Evolutionary conservation across 2,113 vertebrate species (phyloP), one percentile per base, ranked within the genome.

Genomic region (Smithornis capensis): DNA sequence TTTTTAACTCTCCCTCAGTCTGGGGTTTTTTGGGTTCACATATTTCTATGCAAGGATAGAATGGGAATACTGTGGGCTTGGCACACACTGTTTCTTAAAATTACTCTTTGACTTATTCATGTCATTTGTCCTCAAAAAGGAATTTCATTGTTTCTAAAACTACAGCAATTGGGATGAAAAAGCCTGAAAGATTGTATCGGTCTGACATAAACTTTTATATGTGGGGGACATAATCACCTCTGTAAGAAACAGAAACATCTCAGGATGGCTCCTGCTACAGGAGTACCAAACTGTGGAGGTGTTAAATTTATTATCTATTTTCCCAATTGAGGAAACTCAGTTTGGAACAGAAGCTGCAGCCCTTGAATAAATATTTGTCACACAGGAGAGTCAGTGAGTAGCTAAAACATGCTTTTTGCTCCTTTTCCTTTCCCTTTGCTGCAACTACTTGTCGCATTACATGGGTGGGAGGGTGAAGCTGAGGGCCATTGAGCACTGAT

Each of bases 401-500:
- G 67, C 94, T 97, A 67, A 76, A 95, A 95, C 95, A 90, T 21
- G 65, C 85, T 64, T 52, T 94, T 82, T 96, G 82, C 89, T 84
- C 28, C 71, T 86, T 80, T 53, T 82, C 94, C 95, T 68, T 85
- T 67, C 69, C 87, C 95, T 12, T 23, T 60, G 83, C 68, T 38
- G 70, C 89, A 80, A 59, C 91, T 87, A 89, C 90, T 70, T 81
- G 76, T 88, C n/a, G 56, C 60, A 50, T 97, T 73, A 88, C 53
- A 80, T 23, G 53, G 28, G 95, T 93, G 95, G 94, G 93, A 97
- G 89, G 95, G 94, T 83, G 91, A 97, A 79, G 92, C 28, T 77
- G 86, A 92, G 97, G 92, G 88, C 91, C 96, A 97, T 4, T 95
- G 93, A 97, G 78, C 92, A 89, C 90, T 29, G 92, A 90, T 95